Evolutionary conservation across 2,113 vertebrate species (phyloP).

Genomic region (Alouatta palliata): DNA sequence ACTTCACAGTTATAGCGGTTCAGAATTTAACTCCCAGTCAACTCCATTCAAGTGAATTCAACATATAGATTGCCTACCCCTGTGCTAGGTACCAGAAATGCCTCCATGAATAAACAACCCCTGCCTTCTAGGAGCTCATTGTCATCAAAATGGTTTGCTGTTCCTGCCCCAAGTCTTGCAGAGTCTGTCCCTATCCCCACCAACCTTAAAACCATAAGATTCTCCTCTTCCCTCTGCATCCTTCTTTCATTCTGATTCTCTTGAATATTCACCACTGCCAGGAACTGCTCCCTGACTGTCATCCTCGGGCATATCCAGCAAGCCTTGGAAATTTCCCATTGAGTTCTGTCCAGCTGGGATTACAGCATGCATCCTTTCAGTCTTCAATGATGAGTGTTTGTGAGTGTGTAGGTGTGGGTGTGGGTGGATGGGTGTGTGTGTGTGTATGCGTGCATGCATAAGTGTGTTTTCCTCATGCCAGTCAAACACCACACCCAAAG

Average conservation of each 20-base stretch:
- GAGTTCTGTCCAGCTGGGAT: background rate
- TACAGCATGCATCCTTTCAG: background rate
- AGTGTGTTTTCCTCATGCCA: background rate
- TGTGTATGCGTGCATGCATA: no score
- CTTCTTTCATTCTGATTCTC: background rate
- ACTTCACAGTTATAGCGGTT: background rate
- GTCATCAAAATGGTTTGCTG: background rate
- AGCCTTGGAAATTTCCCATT: slow-evolving; percentile 50
- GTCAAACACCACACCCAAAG: background rate
- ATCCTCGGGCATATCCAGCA: background rate
- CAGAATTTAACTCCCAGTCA: background rate
- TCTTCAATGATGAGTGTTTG: background rate
- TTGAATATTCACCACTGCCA: background rate
- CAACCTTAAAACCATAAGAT: background rate
- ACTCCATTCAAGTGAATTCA: background rate
- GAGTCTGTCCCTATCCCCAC: background rate
- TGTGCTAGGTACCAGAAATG: background rate
- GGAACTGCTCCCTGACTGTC: background rate
- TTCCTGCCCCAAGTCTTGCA: background rate
- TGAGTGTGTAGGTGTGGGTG: background rate
- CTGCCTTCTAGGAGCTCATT: background rate
- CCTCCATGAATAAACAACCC: background rate
- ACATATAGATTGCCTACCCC: background rate
- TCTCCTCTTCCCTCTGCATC: background rate
- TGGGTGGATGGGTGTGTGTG: background rate